A percentile compares a stretch with the other conserved stretches of the same genome.
Evolutionary conservation across 1,140 invertebrate genomes (phyloP).

Genomic region (Cherax destructor): DNA sequence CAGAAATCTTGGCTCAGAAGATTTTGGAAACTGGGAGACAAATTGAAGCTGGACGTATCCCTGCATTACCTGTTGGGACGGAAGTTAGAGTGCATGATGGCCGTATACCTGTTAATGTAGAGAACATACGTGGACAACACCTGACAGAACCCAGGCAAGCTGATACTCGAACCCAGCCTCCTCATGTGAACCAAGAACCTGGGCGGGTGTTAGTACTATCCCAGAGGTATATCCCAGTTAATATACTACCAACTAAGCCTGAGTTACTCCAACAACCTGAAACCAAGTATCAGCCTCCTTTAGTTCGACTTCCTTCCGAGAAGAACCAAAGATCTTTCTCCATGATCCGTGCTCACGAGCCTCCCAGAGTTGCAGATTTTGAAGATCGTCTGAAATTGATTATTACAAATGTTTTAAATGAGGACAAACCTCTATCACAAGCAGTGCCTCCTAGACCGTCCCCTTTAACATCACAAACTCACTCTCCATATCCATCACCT

Average conservation of each 20-base stretch:
- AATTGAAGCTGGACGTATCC: conserved; percentile 72
- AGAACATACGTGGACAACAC: conserved; percentile 6
- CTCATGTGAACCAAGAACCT: neutral
- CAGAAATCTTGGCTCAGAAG: conserved; percentile 90
- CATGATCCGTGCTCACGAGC: conserved; percentile 75
- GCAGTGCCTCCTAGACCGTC: conserved; percentile 58
- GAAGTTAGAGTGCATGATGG: conserved; percentile 57
- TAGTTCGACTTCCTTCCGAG: conserved; percentile 24
- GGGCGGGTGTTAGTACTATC: conserved; percentile 26
- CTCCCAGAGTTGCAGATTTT: conserved; percentile 89
- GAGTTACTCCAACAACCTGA: conserved; percentile 30
- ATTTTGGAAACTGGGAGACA: conserved; percentile 88
- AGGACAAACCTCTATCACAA: conserved; percentile 78
- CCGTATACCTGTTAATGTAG: neutral
- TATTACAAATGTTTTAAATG: conserved; percentile 91
- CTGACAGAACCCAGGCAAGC: neutral
- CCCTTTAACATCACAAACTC: conserved; percentile 32
- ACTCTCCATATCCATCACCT: conserved; percentile 52
- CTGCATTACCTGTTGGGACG: conserved; percentile 68
- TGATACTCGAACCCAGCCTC: neutral
- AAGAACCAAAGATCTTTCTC: conserved; percentile 67
- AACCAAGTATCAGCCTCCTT: conserved; percentile 3
- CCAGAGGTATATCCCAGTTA: conserved; percentile 12
- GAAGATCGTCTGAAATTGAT: conserved; percentile 94
- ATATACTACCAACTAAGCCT: conserved; percentile 30